These are phyloP conservation scores for Misgurnus anguillicaudatus DNA, from an alignment of 2,113 vertebrate genomes.

Conservation along the genomic window DNA sequence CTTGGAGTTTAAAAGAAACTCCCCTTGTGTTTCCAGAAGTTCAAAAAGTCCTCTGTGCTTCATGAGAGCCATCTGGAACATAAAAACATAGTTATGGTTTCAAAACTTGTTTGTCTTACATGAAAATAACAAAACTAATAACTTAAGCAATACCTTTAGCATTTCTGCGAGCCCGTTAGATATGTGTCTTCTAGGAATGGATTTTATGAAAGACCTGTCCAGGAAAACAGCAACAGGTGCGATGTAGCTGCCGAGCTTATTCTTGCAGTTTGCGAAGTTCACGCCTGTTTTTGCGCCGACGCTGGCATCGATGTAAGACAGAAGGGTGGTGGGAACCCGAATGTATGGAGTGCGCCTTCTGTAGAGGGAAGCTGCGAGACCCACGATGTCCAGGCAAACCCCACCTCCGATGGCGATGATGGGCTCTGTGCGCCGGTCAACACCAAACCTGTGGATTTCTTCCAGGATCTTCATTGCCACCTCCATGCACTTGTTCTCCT, in stretches of 20 bases:
- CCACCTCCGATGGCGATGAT: slow-evolving; percentile 82
- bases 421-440: slow-evolving; percentile 77
- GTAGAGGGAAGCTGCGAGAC: slow-evolving; percentile 78
- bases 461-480: slow-evolving; percentile 76
- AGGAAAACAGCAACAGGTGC: slow-evolving; percentile 76
- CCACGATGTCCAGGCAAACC: slow-evolving; percentile 81
- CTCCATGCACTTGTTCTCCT: slow-evolving; percentile 84
- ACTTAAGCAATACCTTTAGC: slow-evolving; percentile 72
- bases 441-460: slow-evolving; percentile 78
- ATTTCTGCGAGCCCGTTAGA: slow-evolving; percentile 83
- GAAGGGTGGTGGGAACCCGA: slow-evolving; percentile 80
- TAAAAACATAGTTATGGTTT: not conserved
- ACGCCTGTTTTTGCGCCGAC: slow-evolving; percentile 82
- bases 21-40: slow-evolving; percentile 74
- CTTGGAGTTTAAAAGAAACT: slow-evolving; percentile 70
- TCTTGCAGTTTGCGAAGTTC: slow-evolving; percentile 84
- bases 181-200: slow-evolving; percentile 77
- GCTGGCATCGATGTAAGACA: slow-evolving; percentile 80
- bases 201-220: slow-evolving; percentile 80
- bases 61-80: slow-evolving; percentile 83
- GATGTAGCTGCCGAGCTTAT: slow-evolving; percentile 80
- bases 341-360: slow-evolving; percentile 81
- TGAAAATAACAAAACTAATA: not conserved
- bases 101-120: not conserved
- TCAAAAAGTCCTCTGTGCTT: slow-evolving; percentile 82